Conservation (phyloP, 2,113 vertebrate species). For the Hippoglossus stenolepis region DNA sequence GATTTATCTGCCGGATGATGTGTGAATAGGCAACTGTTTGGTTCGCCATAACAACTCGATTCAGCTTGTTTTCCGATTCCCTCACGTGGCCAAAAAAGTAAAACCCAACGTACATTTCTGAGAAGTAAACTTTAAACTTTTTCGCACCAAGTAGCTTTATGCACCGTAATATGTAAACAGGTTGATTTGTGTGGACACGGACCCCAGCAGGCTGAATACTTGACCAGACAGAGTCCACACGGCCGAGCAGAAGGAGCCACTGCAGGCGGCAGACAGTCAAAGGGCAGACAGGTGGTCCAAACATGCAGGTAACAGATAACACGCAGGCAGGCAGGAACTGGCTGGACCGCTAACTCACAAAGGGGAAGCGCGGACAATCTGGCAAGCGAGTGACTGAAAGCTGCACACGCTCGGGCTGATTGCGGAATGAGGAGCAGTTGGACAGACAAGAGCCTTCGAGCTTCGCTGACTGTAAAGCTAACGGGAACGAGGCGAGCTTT, state of each 20-base stretch:
- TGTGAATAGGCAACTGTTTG: background rate
- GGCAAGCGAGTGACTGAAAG: slow-evolving; percentile 20
- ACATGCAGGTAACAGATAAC: slow-evolving; percentile 18
- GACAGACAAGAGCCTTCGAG: slow-evolving; percentile 26
- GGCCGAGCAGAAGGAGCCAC: background rate
- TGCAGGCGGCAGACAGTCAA: slow-evolving; percentile 6
- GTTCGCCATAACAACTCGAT: too few relatives aligned
- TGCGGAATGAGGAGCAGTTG: slow-evolving; percentile 16
- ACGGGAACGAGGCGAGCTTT: slow-evolving; percentile 3
- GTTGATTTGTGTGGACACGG: background rate
- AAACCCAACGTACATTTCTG: background rate
- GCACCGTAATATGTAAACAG: background rate
- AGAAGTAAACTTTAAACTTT: too few relatives aligned
- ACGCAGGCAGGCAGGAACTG: slow-evolving; percentile 12
- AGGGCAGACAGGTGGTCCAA: slow-evolving; percentile 21
- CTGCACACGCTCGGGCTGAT: slow-evolving; percentile 4
- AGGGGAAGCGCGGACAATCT: slow-evolving; percentile 15
- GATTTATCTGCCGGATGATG: background rate
- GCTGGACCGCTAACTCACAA: slow-evolving; percentile 3
- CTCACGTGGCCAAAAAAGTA: background rate
- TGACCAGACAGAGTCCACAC: background rate
- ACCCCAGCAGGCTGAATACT: background rate
- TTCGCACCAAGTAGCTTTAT: background rate
- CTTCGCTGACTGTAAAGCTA: slow-evolving; percentile 2
- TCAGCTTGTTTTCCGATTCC: background rate